Evolutionary conservation across 1,140 invertebrate genomes (phyloP).

Genomic region (Acyrthosiphon pisum): DNA sequence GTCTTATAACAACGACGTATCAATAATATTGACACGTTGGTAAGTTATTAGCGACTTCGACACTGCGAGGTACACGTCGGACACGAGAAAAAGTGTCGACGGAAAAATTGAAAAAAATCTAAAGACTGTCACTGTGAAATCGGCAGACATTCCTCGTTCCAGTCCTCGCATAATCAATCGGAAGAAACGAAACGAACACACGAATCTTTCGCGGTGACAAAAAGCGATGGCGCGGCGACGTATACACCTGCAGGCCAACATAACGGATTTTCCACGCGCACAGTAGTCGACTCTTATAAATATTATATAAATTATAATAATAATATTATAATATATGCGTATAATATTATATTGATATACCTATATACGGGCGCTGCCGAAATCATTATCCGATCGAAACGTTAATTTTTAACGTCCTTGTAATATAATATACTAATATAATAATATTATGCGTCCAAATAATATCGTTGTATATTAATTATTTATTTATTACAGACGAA

Average conservation of each 20-base stretch:
- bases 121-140: background rate
- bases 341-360: background rate
- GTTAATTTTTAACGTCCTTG: background rate
- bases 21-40: no score
- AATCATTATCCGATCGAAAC: background rate
- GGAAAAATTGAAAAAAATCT: background rate
- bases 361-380: background rate
- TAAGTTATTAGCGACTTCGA: background rate
- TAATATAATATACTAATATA: background rate
- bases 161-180: background rate
- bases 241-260: background rate
- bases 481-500: background rate
- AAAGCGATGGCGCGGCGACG: background rate
- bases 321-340: background rate
- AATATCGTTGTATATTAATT: background rate
- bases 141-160: background rate
- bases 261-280: background rate
- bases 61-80: background rate
- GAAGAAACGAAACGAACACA: background rate
- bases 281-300: background rate
- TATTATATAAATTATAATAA: background rate
- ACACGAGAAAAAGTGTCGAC: background rate
- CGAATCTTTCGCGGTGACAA: background rate
- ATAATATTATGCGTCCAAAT: background rate
- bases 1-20: background rate